Base-by-base conservation (phyloP, 2,888 invertebrate genomes). In the Tillus elongatus region DNA sequence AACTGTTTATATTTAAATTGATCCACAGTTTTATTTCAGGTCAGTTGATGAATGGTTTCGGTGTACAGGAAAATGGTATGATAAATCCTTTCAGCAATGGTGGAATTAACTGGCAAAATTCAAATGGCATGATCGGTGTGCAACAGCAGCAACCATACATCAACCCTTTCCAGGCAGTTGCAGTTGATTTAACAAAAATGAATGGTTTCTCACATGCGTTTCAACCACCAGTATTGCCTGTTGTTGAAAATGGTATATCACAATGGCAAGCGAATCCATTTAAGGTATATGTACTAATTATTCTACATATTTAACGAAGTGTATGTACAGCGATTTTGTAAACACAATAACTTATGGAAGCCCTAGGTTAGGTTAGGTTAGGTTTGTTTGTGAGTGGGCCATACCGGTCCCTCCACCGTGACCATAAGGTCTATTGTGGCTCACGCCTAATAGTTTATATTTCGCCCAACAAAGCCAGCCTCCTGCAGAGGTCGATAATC, bases 241-340 rank as follows among this genome's bases (percentile, higher is more conserved):
- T 52, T 30, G 54, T 49, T 27, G 45, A 52, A 6, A 56, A 53
- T 32, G 52, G 53, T 33, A 47, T 45, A 44, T 42, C 43, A 10
- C 44, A 51, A 29, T 63, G 61, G 63, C 49, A 56, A 37, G 56
- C 58, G 10, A 64, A 64, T 51, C 64, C 64, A 3, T 65, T 66
- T 48, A 61, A 58, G 56, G 63, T 63, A 34, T 14, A 6, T n/a
- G 2, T 3, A 2, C 10, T 31, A 11, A 26, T 11, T 10, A 13
- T 31, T 37, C 9, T 11, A 6, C 1, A 10, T 9, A 32, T 30
- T 31, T 31, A 15, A 11, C 2, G 12, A 31, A 13, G n/a, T 30
- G 30, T 30, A 13, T 30, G n/a, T n/a, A n/a, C n/a, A n/a, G n/a
- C n/a, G n/a, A n/a, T n/a, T n/a, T n/a, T n/a, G n/a, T n/a, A n/a